Conservation (phyloP, 2,113 vertebrate species). For the Hypomesus transpacificus region DNA sequence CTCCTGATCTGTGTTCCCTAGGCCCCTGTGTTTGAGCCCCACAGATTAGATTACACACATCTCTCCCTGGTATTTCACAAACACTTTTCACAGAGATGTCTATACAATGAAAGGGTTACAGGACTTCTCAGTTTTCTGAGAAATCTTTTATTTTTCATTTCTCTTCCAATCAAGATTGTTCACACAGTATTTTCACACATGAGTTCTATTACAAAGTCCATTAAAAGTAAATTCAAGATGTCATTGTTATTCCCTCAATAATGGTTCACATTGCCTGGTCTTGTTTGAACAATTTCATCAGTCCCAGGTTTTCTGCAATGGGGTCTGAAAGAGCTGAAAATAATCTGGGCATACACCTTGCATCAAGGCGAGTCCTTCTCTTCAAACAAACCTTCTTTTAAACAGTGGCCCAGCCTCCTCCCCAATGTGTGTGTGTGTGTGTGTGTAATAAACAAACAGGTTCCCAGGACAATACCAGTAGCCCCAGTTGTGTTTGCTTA, state of each 20-base stretch:
- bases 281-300: neutral
- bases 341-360: slow-evolving; percentile 1
- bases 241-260: neutral
- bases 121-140: slow-evolving; percentile 20
- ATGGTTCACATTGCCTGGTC: neutral
- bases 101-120: slow-evolving; percentile 17
- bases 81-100: slow-evolving; percentile 33
- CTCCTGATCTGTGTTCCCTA: slow-evolving; percentile 13
- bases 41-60: slow-evolving; percentile 60
- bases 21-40: slow-evolving; percentile 14
- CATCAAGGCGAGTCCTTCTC: neutral
- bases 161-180: slow-evolving; percentile 29
- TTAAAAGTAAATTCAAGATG: slow-evolving; percentile 12
- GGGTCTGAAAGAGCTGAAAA: neutral
- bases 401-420: neutral
- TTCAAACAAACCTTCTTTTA: neutral
- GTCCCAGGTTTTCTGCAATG: neutral
- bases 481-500: slow-evolving; percentile 16
- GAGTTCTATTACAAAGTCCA: slow-evolving; percentile 2
- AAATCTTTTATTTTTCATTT: slow-evolving; percentile 48
- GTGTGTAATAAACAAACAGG: slow-evolving; percentile 11
- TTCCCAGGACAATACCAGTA: slow-evolving; percentile 18
- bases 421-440: no score
- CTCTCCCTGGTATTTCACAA: slow-evolving; percentile 39
- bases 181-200: slow-evolving; percentile 4